These are phyloP conservation scores for Camptogramma bilineatum DNA, from an alignment of 2,888 invertebrate genomes.

Conservation along the genomic window DNA sequence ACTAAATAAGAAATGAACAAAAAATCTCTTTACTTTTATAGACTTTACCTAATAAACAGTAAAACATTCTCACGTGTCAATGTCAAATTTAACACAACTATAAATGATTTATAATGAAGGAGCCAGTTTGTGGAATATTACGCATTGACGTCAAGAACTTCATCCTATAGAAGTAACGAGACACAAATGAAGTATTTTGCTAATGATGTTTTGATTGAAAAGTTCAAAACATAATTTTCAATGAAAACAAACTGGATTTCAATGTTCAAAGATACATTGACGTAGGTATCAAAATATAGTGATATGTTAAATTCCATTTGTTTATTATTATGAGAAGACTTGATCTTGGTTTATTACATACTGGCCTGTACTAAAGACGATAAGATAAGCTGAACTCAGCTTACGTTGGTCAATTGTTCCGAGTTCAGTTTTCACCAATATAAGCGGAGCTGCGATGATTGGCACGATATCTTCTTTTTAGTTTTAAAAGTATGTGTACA, in stretches of 20 bases:
- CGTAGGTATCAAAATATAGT: neutral
- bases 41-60: neutral
- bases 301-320: neutral
- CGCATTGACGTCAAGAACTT: conserved; percentile 18
- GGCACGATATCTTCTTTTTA: too few relatives aligned
- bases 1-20: neutral
- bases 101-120: conserved; percentile 2
- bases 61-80: neutral
- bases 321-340: too few relatives aligned
- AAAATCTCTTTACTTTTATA: neutral
- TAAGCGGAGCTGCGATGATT: too few relatives aligned
- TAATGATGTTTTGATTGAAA: conserved; percentile 23
- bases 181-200: conserved; percentile 3
- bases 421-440: too few relatives aligned
- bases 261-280: neutral
- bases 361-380: too few relatives aligned
- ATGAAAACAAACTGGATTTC: conserved; percentile 7
- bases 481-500: neutral
- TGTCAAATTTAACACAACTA: neutral
- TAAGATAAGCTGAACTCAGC: too few relatives aligned
- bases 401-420: too few relatives aligned
- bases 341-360: too few relatives aligned
- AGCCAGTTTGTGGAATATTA: conserved; percentile 16
- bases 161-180: conserved; percentile 2
- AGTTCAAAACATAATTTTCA: conserved; percentile 12